Conservation (phyloP, 2,113 vertebrate species). For the Rissa tridactyla region DNA sequence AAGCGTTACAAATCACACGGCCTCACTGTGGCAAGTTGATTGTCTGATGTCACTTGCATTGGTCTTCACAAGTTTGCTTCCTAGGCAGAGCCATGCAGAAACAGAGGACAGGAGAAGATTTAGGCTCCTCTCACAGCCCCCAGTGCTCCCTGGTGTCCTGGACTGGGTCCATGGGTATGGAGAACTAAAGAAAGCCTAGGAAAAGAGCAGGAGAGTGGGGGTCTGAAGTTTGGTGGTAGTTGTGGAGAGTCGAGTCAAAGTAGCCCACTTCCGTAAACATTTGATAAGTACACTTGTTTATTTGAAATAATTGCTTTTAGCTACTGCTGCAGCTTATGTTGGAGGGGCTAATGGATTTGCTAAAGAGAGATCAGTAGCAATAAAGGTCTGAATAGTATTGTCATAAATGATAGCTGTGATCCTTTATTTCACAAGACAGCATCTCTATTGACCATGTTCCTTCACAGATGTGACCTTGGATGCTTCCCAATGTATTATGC, state of each 20-base stretch:
- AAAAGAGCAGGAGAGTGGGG: background rate
- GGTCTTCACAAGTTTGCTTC: background rate
- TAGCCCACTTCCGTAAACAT: background rate
- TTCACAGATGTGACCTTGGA: background rate
- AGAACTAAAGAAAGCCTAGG: background rate
- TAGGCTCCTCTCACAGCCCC: background rate
- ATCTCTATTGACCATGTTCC: background rate
- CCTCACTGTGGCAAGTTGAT: background rate
- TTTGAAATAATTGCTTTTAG: background rate
- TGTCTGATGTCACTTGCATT: background rate
- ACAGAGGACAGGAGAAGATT: background rate
- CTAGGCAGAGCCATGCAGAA: background rate
- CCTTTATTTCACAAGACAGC: constrained; percentile 13
- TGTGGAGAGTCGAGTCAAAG: background rate
- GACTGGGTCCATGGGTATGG: background rate
- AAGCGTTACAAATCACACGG: background rate
- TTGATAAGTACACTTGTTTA: background rate
- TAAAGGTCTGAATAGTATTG: background rate
- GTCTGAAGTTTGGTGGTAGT: background rate
- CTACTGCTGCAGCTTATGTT: background rate
- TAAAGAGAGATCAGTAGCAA: constrained; percentile 4
- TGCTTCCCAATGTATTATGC: background rate
- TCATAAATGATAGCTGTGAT: background rate
- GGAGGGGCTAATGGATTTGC: background rate
- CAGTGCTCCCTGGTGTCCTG: background rate